A percentile compares a stretch with the other conserved stretches of the same genome.
phyloP scores from a whole-genome alignment of 2,888 invertebrate genomes.

The Sialis lutaria region DNA sequence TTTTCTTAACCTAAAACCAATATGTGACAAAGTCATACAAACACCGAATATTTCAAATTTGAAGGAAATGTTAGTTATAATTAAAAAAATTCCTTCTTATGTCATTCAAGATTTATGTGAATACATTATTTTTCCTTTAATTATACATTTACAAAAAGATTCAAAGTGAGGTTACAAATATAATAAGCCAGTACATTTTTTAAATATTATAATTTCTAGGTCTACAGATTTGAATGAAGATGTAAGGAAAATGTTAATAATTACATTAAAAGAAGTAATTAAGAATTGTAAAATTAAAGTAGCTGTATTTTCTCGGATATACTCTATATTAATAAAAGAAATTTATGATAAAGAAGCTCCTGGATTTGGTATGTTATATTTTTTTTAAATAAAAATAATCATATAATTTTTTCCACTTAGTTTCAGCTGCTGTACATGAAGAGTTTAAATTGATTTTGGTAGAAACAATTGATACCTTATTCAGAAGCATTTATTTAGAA shows the following conservation, averaged over 20 bases:
- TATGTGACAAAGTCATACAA: conserved; percentile 32
- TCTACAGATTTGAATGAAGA: no score
- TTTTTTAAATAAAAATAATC: not conserved
- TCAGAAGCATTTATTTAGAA: conserved; percentile 29
- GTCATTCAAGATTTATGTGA: conserved; percentile 32
- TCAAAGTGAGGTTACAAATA: conserved; percentile 14
- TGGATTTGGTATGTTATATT: conserved; percentile 28
- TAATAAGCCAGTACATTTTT: no score
- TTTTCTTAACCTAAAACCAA: conserved; percentile 27
- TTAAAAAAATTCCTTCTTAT: conserved; percentile 24
- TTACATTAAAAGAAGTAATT: conserved; percentile 14
- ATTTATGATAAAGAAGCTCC: conserved; percentile 33
- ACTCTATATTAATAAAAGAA: conserved; percentile 31
- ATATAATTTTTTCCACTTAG: conserved; percentile 6
- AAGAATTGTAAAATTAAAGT: conserved; percentile 18
- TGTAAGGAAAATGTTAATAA: no score
- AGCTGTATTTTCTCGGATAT: conserved; percentile 36
- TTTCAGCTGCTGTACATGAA: conserved; percentile 38
- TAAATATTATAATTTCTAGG: no score
- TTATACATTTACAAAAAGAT: conserved; percentile 18
- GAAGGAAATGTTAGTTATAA: conserved; percentile 18
- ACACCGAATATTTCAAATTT: conserved; percentile 27
- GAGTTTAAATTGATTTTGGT: conserved; percentile 43
- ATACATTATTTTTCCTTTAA: conserved; percentile 33
- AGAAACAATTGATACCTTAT: conserved; percentile 31